Evolutionary conservation across 2,888 invertebrate genomes (phyloP), one percentile per base, ranked within the genome.

Genomic region (Pollenia griseotomentosa): DNA sequence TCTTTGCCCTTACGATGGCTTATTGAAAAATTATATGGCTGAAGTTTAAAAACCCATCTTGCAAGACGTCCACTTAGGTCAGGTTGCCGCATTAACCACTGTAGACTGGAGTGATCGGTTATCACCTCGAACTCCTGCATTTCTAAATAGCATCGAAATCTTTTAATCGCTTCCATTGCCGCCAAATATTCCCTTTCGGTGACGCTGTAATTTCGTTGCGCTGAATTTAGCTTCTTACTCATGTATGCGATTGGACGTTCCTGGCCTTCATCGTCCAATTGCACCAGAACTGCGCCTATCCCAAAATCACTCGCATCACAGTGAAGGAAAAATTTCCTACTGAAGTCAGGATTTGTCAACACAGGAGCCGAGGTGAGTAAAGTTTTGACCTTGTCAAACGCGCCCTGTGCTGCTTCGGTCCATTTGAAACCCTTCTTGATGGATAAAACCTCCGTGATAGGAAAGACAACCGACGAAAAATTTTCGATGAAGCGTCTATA

Each of bases 1-100:
- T 82, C 74, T 42, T 68, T 75, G 1, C 82, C 75, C 23, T 82
- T 68, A 1, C 83, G 59, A 33, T 83, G 77, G 14, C 77, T 83
- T 12, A 83, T 65, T 5, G 9, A 57, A 57, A 82, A 63, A 51
- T 59, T 16, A 42, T 23, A 16, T 5, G 46, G 14, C 33, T 33
- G 33, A 6, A 33, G 33, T 33, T 33, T 33, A 33, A 33, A 33
- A 33, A 5, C 33, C 33, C 33, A 33, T 33, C 6, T 33, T 33
- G 33, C 33, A 33, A 33, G 33, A 33, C 33, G 33, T 4, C 33
- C 53, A 53, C n/a, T 53, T 16, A 53, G 16, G 8, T 53, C 53
- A 8, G 63, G 42, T 44, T 63, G 44, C 10, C 63, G 63, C 63
- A 63, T 14, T 5, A 63, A 9, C 63, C 78, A 78, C 2, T 57